Percentiles rank a stretch among this genome's conserved stretches.
Evolutionary conservation across 2,113 vertebrate genomes (phyloP).

Genomic region (Eolophus roseicapilla): DNA sequence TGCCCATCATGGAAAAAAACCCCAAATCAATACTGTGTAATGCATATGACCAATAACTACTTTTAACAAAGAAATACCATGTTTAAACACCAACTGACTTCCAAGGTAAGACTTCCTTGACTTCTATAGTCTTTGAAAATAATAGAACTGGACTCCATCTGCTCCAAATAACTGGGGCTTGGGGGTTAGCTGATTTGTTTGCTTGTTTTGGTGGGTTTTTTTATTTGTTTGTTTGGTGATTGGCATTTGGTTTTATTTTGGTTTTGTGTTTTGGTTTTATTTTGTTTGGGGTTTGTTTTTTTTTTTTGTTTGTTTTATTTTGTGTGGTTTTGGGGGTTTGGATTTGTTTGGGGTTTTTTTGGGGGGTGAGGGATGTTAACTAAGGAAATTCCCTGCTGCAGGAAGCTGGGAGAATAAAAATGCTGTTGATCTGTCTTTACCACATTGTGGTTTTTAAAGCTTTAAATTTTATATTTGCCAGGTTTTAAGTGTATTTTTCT

Average conservation of each 20-base stretch:
- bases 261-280: neutral
- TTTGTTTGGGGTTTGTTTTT: neutral
- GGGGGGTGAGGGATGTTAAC: neutral
- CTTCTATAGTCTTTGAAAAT: neutral
- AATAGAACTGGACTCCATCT: neutral
- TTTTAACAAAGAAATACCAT: neutral
- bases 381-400: neutral
- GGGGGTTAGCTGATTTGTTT: neutral
- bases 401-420: neutral
- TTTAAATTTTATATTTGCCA: neutral
- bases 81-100: neutral
- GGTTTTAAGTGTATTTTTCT: neutral
- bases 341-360: neutral
- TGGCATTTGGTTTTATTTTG: neutral
- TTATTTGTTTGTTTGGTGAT: neutral
- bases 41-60: neutral
- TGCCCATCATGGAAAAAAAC: neutral
- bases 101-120: neutral
- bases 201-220: neutral
- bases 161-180: neutral
- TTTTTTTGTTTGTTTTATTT: neutral
- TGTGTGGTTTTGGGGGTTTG: neutral
- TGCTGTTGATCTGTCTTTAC: neutral
- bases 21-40: neutral
- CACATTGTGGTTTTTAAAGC: neutral